Base-by-base conservation (phyloP, 2,888 invertebrate species). In the Parnassius glacialis region DNA sequence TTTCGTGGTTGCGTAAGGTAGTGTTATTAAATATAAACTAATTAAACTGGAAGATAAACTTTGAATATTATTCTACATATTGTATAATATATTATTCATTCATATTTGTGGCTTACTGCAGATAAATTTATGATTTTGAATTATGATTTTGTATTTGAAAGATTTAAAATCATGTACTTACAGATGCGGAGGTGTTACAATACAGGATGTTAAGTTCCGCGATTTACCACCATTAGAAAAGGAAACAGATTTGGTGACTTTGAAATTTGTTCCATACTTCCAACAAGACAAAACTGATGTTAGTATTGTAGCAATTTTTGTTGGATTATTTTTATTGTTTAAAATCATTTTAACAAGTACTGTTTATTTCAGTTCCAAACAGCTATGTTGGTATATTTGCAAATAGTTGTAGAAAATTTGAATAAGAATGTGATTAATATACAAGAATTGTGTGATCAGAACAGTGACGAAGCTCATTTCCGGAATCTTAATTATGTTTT, bases 121-220 rank as follows among this genome's bases (percentile, higher is more conserved):
- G 34, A 34, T 7, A 34, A 34, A 7, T 34, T 34, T n/a, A n/a
- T n/a, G n/a, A n/a, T n/a, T n/a, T n/a, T n/a, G n/a, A n/a, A n/a
- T 34, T 34, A 34, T n/a, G 5, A 34, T 5, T 7, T 34, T 34
- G 5, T 34, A 34, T 34, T 34, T 34, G 7, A 34, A 34, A 34
- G 5, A 34, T 1, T 1, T 3, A 34, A 34, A 34, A 7, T 34
- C 34, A 5, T 34, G 34, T 7, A 5, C 34, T 54, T 11, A 10
- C 65, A 85, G 86, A 44, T 84, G 83, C 67, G 83, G 82, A 5
- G 85, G 85, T 34, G 69, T 84, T 9, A 2, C 67, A 2, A 65
- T 85, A 13, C 71, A 81, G 62, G 67, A 72, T 57, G 61, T 83
- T 2, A 67, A 74, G 61, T 80, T 78, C 25, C 64, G 66, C 3